Evolutionary conservation across 2,888 invertebrate species (phyloP).

Genomic region (Galeopsomyia nigrocyanea): DNA sequence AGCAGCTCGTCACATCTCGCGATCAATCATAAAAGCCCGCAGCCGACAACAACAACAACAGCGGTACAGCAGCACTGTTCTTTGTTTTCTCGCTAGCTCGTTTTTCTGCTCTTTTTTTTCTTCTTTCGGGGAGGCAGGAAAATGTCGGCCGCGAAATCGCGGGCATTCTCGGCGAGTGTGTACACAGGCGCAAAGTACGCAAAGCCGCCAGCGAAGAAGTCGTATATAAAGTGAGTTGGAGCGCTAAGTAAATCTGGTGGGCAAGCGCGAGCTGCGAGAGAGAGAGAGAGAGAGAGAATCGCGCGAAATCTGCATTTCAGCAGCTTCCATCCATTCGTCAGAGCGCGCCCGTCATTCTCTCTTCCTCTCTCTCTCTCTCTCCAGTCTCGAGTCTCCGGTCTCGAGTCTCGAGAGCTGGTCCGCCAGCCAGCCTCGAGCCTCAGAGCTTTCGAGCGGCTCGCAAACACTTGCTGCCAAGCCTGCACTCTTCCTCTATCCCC

Average conservation of each 20-base stretch:
- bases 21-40: too few species aligned
- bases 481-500: conserved; percentile 29
- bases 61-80: too few species aligned
- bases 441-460: conserved; percentile 68
- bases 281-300: conserved; percentile 50
- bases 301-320: conserved; percentile 70
- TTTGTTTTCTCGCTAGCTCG: too few species aligned
- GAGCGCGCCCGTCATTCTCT: too few species aligned
- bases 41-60: too few species aligned
- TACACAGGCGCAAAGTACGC: background rate
- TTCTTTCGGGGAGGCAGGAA: background rate
- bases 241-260: conserved; percentile 55
- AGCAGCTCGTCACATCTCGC: too few species aligned
- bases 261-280: conserved; percentile 23
- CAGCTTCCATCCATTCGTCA: conserved; percentile 62
- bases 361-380: conserved; percentile 49
- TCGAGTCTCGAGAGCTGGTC: conserved; percentile 45
- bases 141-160: conserved; percentile 9
- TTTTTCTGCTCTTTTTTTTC: too few species aligned
- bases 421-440: conserved; percentile 54
- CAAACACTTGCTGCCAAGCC: conserved; percentile 64
- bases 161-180: conserved; percentile 5
- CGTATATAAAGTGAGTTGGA: conserved; percentile 53
- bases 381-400: conserved; percentile 38
- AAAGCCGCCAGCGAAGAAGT: background rate